phyloP scores from a whole-genome alignment of 64 coral and sea anemone species.

The Astreopora myriophthalma region DNA sequence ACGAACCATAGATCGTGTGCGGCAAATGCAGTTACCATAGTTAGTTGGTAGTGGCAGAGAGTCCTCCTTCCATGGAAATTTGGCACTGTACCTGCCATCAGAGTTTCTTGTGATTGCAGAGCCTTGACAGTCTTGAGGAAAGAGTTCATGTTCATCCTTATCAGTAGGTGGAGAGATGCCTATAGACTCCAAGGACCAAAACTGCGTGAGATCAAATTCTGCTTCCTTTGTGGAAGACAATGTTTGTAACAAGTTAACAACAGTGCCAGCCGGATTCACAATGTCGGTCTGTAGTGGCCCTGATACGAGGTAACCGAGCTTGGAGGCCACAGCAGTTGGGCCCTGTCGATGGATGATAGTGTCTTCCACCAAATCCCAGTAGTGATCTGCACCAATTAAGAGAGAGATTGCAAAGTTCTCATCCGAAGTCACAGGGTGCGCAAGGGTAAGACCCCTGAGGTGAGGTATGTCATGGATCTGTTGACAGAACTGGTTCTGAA shows the following conservation, averaged over 20 bases:
- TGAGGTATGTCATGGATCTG: constrained; percentile 25
- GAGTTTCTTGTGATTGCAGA: constrained; percentile 31
- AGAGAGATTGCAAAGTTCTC: constrained; percentile 34
- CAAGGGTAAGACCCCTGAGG: constrained; percentile 36
- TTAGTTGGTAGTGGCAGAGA: constrained; percentile 20
- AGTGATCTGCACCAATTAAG: constrained; percentile 41
- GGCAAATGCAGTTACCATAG: background rate
- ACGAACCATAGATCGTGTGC: constrained; percentile 36
- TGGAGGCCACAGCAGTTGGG: constrained; percentile 49
- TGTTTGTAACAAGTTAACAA: constrained; percentile 16
- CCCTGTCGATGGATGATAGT: background rate
- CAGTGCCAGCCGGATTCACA: background rate
- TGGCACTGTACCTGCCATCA: constrained; percentile 49
- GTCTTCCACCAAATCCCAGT: constrained; percentile 48
- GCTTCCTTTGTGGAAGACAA: background rate
- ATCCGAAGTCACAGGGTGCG: constrained; percentile 34
- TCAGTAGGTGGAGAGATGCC: background rate
- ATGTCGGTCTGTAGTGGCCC: background rate
- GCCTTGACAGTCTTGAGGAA: background rate
- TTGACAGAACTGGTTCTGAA: constrained; percentile 8
- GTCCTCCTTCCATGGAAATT: constrained; percentile 65
- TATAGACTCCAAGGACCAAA: background rate
- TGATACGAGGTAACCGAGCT: constrained; percentile 48
- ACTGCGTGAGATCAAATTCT: background rate
- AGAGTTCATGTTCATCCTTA: background rate